Conservation (phyloP, 2,113 vertebrate genomes). For the Phrynosoma platyrhinos region DNA sequence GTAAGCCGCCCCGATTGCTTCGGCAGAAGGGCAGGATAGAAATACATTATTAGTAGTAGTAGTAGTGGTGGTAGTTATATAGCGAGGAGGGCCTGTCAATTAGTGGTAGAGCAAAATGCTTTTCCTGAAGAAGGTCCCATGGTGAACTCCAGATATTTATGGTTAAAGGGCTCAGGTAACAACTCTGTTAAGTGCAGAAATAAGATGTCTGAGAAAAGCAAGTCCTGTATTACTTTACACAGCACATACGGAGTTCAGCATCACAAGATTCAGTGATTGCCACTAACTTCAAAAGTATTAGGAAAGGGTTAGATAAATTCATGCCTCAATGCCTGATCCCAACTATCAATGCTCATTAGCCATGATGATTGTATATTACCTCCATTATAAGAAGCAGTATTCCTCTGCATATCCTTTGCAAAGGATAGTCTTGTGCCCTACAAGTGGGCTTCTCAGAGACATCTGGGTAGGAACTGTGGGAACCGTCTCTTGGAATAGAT, state of each 20-base stretch:
- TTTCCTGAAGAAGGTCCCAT: too few relatives aligned
- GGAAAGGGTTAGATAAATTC: not conserved
- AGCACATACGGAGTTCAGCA: not conserved
- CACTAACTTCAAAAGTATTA: not conserved
- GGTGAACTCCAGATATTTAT: too few relatives aligned
- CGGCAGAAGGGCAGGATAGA: too few relatives aligned
- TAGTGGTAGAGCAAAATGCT: too few relatives aligned
- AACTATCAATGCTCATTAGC: not conserved
- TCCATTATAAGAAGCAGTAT: not conserved
- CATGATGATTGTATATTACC: not conserved
- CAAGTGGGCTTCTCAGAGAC: not conserved
- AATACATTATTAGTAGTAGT: too few relatives aligned
- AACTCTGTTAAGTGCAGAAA: too few relatives aligned
- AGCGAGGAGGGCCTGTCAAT: too few relatives aligned
- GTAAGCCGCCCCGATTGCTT: too few relatives aligned
- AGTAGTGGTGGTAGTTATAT: too few relatives aligned
- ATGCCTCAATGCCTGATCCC: not conserved
- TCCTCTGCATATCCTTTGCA: not conserved
- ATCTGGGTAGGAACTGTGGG: not conserved
- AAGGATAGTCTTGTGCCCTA: not conserved
- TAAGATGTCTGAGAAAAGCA: too few relatives aligned
- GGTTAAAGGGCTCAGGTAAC: too few relatives aligned
- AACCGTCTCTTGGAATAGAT: not conserved
- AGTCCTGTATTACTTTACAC: too few relatives aligned
- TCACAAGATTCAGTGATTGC: not conserved